Evolutionary conservation across 2,888 invertebrate genomes (phyloP), one percentile per base, ranked within the genome.

Genomic region (Synergus japonicus): DNA sequence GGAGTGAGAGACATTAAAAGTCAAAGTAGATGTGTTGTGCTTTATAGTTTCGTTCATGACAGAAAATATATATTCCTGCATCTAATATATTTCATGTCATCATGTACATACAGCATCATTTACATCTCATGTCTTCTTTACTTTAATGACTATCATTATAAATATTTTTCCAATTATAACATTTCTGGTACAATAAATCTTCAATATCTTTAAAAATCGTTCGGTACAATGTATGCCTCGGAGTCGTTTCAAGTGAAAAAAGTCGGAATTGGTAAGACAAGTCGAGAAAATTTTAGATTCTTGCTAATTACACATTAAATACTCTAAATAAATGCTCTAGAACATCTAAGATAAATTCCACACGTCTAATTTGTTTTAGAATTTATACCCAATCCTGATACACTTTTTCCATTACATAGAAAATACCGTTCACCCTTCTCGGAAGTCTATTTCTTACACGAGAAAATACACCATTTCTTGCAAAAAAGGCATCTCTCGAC

Each of bases 351-450:
- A 73, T 54, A n/a, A 73, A 73, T 73, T 73, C 73, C 73, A 73
- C n/a, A 41, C 49, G 54, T 37, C 46, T 18, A 9, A 37, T 4
- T 49, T 15, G 9, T 46, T 54, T n/a, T n/a, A 29, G n/a, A 54
- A 73, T 73, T 41, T 54, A 49, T 73, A 54, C 37, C 37, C 54
- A 73, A 13, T 54, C 49, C 37, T 54, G 37, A 41, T 73, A 54
- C n/a, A 73, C n/a, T 73, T 73, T 73, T 69, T 73, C 37, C n/a
- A 73, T 49, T 29, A 69, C n/a, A 15, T 37, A n/a, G 54, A 73
- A 54, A 73, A 54, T 73, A 73, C 49, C 49, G 73, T 73, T 54
- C 37, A 5, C 10, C 54, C 54, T 54, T 73, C 73, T 73, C 54
- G 54, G 54, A 73, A 54, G 1, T n/a, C 37, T 73, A n/a, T 54